A percentile compares a stretch with the other conserved stretches of the same genome.
Evolutionary conservation across 2,113 vertebrate species (phyloP).

Genomic region (Sinocyclocheilus rhinocerous): DNA sequence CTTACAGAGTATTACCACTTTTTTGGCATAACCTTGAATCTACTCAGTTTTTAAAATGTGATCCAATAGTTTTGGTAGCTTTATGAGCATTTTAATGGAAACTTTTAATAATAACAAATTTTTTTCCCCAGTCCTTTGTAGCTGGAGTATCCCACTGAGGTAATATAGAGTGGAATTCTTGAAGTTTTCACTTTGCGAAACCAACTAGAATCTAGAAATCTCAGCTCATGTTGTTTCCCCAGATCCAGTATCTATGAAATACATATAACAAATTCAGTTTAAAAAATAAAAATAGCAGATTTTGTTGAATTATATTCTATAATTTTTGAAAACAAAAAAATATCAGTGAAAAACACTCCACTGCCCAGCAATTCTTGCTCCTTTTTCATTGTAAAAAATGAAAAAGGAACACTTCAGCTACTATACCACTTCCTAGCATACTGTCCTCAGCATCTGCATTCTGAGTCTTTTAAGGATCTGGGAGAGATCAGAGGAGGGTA

Average conservation of each 20-base stretch:
- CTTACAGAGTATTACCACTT: background rate
- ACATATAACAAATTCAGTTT: background rate
- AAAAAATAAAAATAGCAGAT: background rate
- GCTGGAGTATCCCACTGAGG: background rate
- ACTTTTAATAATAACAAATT: background rate
- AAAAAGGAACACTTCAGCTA: background rate
- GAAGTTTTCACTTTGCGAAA: background rate
- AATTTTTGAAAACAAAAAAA: background rate
- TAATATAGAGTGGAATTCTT: background rate
- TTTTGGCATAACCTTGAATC: background rate
- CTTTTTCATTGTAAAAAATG: background rate
- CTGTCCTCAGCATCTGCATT: background rate
- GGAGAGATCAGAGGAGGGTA: background rate
- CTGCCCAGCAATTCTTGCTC: too few species aligned
- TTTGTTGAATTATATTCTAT: slow-evolving; percentile 9
- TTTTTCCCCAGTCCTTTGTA: background rate
- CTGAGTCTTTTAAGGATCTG: background rate
- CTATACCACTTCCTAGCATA: background rate
- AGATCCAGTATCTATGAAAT: background rate
- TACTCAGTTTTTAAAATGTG: background rate
- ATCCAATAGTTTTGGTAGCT: background rate
- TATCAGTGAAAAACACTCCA: background rate
- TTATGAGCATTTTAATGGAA: background rate
- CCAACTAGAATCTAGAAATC: background rate
- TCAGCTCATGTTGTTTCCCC: background rate